Percentiles rank a stretch among this genome's conserved stretches.
phyloP scores from a whole-genome alignment of 2,113 vertebrate species.

The Pteropus alecto region DNA sequence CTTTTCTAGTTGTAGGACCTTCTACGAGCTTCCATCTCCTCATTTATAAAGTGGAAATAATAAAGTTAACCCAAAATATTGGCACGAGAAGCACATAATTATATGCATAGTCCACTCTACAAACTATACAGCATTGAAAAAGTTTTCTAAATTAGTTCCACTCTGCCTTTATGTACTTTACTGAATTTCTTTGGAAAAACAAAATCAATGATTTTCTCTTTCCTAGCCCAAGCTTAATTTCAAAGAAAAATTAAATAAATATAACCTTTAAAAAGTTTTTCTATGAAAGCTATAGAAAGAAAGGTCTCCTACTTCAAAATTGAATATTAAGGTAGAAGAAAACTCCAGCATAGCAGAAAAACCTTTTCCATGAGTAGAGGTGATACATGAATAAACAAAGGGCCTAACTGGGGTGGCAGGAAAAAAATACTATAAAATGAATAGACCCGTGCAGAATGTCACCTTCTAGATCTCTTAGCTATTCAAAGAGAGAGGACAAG shows the following conservation, averaged over 20 bases:
- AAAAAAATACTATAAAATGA: background rate
- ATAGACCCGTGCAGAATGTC: background rate
- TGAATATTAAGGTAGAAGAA: background rate
- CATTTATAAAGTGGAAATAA: background rate
- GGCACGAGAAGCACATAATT: background rate
- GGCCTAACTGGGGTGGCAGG: background rate
- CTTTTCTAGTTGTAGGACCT: background rate
- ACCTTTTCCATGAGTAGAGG: background rate
- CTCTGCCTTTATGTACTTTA: background rate
- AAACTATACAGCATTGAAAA: background rate
- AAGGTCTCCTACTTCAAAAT: background rate
- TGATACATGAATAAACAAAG: background rate
- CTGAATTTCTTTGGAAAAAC: background rate
- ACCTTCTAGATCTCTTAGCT: background rate
- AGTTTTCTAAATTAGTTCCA: background rate
- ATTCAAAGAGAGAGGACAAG: background rate
- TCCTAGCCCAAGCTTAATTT: background rate
- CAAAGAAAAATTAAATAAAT: background rate
- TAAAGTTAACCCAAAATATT: background rate
- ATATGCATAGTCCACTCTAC: background rate
- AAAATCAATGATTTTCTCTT: background rate
- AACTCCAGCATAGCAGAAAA: background rate
- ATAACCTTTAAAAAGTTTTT: background rate
- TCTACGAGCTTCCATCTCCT: background rate
- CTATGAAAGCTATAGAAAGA: background rate